Percentiles rank a stretch among this genome's conserved stretches.
Conservation (phyloP, 2,888 invertebrate genomes). For the Drosophila subquinaria region DNA sequence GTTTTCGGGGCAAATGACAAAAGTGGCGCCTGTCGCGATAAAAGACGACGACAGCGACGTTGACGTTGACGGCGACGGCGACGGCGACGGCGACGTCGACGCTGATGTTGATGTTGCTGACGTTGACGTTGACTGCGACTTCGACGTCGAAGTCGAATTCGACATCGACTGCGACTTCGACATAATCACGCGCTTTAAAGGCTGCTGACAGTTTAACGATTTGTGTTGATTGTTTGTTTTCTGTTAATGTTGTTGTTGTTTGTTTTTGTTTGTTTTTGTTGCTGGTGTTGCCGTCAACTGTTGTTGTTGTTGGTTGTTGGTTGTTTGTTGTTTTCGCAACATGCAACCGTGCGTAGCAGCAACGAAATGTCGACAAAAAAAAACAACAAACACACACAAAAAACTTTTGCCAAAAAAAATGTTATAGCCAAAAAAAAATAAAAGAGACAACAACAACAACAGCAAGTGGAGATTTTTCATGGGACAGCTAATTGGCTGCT, state of each 20-base stretch:
- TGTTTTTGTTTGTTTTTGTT: constrained; percentile 24
- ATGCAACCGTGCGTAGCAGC: constrained; percentile 76
- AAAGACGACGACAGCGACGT: constrained; percentile 12
- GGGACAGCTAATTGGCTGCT: constrained; percentile 82
- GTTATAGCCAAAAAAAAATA: constrained; percentile 30
- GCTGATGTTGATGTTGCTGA: constrained; percentile 18
- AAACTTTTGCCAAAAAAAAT: constrained; percentile 62
- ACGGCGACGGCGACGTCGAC: too few relatives aligned
- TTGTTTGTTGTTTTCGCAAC: constrained; percentile 54
- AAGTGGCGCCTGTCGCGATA: constrained; percentile 74
- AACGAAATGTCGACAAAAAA: constrained; percentile 46
- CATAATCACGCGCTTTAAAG: constrained; percentile 81
- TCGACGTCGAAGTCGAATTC: constrained; percentile 58
- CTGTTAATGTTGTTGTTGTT: constrained; percentile 40
- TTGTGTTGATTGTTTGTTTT: constrained; percentile 82
- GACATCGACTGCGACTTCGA: constrained; percentile 60
- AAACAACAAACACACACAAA: constrained; percentile 38
- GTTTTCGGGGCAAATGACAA: constrained; percentile 36
- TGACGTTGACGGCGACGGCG: constrained; percentile 22
- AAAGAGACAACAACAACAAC: constrained; percentile 34
- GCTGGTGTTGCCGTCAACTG: constrained; percentile 15
- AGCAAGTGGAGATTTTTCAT: constrained; percentile 76
- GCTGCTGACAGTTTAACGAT: constrained; percentile 84
- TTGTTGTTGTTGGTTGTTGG: constrained; percentile 24
- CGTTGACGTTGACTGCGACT: constrained; percentile 24